These are phyloP conservation scores for Muscicapa adusta DNA, from an alignment of 2,113 vertebrate genomes.

Conservation along the genomic window DNA sequence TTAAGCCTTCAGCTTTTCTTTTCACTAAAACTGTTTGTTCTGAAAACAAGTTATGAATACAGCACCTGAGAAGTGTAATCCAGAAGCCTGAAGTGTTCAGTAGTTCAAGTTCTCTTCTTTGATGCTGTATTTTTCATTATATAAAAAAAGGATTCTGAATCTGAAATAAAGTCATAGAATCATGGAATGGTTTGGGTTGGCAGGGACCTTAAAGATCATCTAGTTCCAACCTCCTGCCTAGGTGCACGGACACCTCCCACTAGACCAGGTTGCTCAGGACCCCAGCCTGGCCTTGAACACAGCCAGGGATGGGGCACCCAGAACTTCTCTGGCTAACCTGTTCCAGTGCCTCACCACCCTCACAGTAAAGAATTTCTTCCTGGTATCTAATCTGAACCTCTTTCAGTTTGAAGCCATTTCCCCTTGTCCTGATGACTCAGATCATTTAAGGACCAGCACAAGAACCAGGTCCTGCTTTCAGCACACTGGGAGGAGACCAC, in stretches of 20 bases:
- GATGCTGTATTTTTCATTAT: background rate
- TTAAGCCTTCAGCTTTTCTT: background rate
- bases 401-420: background rate
- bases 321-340: background rate
- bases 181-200: background rate
- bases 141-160: background rate
- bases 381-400: background rate
- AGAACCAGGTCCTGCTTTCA: background rate
- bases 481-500: background rate
- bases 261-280: fast-evolving
- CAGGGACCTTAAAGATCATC: background rate
- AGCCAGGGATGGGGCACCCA: background rate
- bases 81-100: background rate
- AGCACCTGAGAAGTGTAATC: background rate
- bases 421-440: background rate
- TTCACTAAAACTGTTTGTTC: background rate
- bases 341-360: background rate
- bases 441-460: background rate
- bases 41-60: background rate
- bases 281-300: too few species aligned
- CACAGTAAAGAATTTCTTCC: background rate
- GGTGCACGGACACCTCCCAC: background rate
- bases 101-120: background rate
- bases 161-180: background rate
- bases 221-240: background rate